phyloP scores from a whole-genome alignment of 2,888 invertebrate genomes.

The Sarcophaga carnaria region DNA sequence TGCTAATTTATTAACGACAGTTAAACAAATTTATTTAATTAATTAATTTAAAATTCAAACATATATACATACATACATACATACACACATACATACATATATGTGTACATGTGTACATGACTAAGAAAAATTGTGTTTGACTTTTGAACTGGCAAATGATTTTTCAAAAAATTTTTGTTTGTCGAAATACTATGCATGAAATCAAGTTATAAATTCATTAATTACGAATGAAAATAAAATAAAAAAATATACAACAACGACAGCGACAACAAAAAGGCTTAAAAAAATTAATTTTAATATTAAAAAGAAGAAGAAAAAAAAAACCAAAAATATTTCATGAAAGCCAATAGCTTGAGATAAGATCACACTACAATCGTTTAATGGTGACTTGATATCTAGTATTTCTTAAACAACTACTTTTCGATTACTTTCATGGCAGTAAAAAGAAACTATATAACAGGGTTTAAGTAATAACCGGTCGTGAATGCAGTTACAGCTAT shows the following conservation, averaged over 20 bases:
- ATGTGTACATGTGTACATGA: not conserved
- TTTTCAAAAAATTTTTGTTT: not conserved
- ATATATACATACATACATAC: not conserved
- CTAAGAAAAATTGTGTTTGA: not conserved
- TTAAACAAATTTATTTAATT: slow-evolving; percentile 53
- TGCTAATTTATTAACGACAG: slow-evolving; percentile 47
- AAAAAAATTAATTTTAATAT: not conserved
- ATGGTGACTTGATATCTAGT: too few relatives aligned
- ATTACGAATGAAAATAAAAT: not conserved
- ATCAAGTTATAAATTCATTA: slow-evolving; percentile 14
- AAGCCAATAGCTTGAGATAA: too few relatives aligned
- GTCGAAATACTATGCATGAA: not conserved
- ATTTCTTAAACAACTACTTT: too few relatives aligned
- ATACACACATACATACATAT: too few relatives aligned
- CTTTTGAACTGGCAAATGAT: slow-evolving; percentile 7
- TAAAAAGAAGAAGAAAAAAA: too few relatives aligned
- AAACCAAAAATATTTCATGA: too few relatives aligned
- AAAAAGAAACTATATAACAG: too few relatives aligned
- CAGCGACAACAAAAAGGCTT: not conserved
- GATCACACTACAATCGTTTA: too few relatives aligned
- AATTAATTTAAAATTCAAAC: slow-evolving; percentile 45
- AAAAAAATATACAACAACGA: not conserved
- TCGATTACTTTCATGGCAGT: too few relatives aligned
- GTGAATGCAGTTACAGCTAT: too few relatives aligned
- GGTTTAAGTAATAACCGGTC: too few relatives aligned